Base-by-base conservation (phyloP, 2,888 invertebrate species). In the Auanema sp. region DNA sequence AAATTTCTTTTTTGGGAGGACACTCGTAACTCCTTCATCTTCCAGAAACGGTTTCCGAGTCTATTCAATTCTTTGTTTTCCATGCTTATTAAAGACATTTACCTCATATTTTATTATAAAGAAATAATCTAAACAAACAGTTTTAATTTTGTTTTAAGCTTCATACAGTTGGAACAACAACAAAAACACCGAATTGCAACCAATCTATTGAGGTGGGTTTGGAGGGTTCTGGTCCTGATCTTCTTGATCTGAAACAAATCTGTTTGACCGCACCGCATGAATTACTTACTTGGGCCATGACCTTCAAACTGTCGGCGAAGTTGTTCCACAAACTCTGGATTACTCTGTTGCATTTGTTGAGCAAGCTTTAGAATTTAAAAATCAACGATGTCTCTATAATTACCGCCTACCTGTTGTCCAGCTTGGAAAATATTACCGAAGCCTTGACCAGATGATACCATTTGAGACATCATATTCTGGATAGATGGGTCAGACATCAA, bases 301-400 rank as follows among this genome's bases (percentile, higher is more conserved):
- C 53, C 66, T 54, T 75, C 75, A 62, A 89, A 87, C 83, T 88
- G 89, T 53, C 86, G 87, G 62, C 91, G 87, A 66, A 92, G 86
- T 80, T 90, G 89, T 69, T 92, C 91, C 40, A 92, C 90, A 51
- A 93, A 86, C 64, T 91, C 91, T 0, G 93, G 92, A 85, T 93
- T 92, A 18, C 66, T 65, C 50, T 75, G 61, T 43, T 77, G 75
- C 74, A 81, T 72, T 16, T 76, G 75, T 18, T 70, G 67, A 12
- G 81, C 81, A 64, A 81, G 67, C 76, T 80, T 61, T 53, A 76
- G 4, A 33, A 5, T 33, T 33, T 8, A 33, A 33, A 33, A 33
- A 33, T n/a, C n/a, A n/a, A n/a, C n/a, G n/a, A n/a, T n/a, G n/a
- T n/a, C n/a, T n/a, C n/a, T n/a, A n/a, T n/a, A n/a, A 40, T 12